Evolutionary conservation across 2,113 vertebrate genomes (phyloP).

Genomic region (Anolis sagrei): DNA sequence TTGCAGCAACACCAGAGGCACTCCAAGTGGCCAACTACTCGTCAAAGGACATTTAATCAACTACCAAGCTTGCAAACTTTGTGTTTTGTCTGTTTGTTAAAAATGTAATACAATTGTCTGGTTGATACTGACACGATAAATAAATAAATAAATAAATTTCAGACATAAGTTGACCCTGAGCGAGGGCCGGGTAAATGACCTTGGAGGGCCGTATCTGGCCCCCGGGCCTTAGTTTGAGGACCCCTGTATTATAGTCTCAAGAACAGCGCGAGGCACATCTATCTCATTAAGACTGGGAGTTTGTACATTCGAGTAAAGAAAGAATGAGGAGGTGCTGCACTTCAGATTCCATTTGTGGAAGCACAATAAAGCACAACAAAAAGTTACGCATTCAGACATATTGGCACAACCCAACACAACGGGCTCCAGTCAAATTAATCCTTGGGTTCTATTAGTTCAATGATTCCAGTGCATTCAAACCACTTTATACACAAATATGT

Average conservation of each 20-base stretch:
- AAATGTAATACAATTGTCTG: too few relatives aligned
- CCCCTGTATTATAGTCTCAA: not conserved
- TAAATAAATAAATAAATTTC: too few relatives aligned
- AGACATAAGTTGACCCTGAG: too few relatives aligned
- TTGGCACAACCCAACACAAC: not conserved
- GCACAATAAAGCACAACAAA: not conserved
- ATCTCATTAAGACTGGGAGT: fast-evolving
- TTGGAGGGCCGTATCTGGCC: too few relatives aligned
- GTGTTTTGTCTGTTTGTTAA: too few relatives aligned
- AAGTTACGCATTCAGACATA: conserved; percentile 8
- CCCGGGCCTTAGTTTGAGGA: not conserved
- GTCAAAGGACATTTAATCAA: too few relatives aligned
- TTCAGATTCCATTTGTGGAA: conserved; percentile 3
- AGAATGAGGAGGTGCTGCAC: not conserved
- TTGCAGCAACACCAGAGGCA: too few relatives aligned
- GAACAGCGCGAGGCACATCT: fast-evolving
- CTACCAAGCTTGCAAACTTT: too few relatives aligned
- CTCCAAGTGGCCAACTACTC: too few relatives aligned
- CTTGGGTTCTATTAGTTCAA: too few relatives aligned
- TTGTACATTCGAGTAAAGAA: fast-evolving
- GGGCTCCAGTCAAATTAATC: not conserved
- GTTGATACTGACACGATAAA: too few relatives aligned
- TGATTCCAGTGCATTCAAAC: not conserved
- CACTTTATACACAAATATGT: not conserved
- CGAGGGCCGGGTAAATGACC: too few relatives aligned